Evolutionary conservation across 2,113 vertebrate genomes (phyloP).

Genomic region (Anarrhichthys ocellatus): DNA sequence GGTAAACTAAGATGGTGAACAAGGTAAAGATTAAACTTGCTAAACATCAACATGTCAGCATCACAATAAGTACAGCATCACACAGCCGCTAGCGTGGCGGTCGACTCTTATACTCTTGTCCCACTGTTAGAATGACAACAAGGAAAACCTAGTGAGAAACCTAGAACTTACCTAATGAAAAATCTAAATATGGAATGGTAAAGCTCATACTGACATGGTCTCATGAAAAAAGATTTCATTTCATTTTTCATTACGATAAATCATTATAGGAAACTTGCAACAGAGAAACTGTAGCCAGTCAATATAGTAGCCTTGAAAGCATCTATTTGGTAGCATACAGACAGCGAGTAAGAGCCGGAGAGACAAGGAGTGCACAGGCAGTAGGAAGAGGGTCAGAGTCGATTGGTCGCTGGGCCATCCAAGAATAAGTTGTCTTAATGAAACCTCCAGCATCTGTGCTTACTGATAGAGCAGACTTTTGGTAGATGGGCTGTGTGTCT

Average conservation of each 20-base stretch:
- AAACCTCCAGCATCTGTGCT: slow-evolving; percentile 57
- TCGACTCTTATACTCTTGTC: background rate
- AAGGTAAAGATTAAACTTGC: background rate
- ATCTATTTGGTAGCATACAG: slow-evolving; percentile 1
- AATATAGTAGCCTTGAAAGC: slow-evolving; percentile 4
- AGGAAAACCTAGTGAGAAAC: background rate
- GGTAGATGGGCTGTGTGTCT: slow-evolving; percentile 54
- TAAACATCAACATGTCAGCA: background rate
- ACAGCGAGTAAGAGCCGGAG: background rate
- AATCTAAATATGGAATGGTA: background rate
- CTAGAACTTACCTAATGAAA: background rate
- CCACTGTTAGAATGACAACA: background rate
- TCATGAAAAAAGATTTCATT: slow-evolving; percentile 13
- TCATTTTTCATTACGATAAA: background rate
- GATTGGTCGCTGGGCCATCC: slow-evolving; percentile 6
- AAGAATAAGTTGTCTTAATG: slow-evolving; percentile 59
- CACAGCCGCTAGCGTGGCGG: background rate
- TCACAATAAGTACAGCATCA: background rate
- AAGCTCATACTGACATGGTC: background rate
- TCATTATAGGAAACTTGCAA: slow-evolving; percentile 1
- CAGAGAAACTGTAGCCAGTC: background rate
- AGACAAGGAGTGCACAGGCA: slow-evolving; percentile 7
- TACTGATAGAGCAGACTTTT: slow-evolving; percentile 68
- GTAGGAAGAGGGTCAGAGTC: slow-evolving; percentile 7
- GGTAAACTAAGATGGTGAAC: background rate